Conservation (phyloP, 2,113 vertebrate genomes). For the Upupa epops region DNA sequence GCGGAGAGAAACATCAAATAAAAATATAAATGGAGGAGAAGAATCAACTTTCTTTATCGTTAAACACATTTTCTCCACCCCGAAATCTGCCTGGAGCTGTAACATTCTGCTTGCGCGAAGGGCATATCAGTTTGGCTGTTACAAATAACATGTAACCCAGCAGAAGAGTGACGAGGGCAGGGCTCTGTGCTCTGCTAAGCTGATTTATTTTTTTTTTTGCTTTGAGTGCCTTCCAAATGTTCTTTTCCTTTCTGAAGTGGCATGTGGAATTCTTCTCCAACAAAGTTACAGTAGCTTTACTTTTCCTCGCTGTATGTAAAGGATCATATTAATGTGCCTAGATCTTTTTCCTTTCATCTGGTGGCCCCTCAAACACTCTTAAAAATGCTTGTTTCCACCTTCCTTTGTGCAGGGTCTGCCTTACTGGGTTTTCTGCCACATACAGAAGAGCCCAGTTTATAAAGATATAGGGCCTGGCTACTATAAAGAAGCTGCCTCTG, state of each 20-base stretch:
- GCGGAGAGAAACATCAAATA: not conserved
- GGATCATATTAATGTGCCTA: not conserved
- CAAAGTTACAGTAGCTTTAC: not conserved
- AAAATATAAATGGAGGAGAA: too few species aligned
- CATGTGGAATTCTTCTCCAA: not conserved
- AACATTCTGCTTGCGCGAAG: not conserved
- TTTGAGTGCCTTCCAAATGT: not conserved
- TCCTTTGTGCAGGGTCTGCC: not conserved
- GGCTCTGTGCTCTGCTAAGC: not conserved
- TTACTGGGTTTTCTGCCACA: not conserved
- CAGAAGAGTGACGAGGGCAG: not conserved
- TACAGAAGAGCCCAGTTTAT: slow-evolving; percentile 30
- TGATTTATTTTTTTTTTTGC: not conserved
- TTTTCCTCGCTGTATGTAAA: not conserved
- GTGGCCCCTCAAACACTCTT: not conserved
- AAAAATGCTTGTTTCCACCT: slow-evolving; percentile 18
- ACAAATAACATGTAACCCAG: not conserved
- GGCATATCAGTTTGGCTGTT: not conserved
- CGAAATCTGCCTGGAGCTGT: slow-evolving; percentile 5
- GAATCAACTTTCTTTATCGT: not conserved
- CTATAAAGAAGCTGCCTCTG: slow-evolving; percentile 30
- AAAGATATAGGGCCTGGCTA: slow-evolving; percentile 16
- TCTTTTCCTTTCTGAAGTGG: not conserved
- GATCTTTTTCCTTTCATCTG: slow-evolving; percentile 1
- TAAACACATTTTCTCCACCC: not conserved